A percentile compares a stretch with the other conserved stretches of the same genome.
Conservation (phyloP, 2,888 invertebrate genomes). For the Lithophane ornitopus region DNA sequence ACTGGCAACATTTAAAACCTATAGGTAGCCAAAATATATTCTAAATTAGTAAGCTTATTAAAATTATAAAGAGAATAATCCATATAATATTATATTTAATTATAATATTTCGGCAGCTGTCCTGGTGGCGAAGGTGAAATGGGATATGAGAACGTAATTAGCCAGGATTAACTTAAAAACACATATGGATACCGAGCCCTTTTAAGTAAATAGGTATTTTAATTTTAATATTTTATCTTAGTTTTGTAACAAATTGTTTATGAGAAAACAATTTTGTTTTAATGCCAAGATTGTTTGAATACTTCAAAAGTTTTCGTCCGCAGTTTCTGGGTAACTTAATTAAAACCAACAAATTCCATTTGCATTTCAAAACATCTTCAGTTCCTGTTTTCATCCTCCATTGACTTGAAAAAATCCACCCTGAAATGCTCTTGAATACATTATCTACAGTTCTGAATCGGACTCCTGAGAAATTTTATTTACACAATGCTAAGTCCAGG, state of each 20-base stretch:
- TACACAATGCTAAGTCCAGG: neutral
- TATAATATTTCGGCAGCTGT: neutral
- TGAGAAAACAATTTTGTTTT: neutral
- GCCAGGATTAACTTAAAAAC: too few species aligned
- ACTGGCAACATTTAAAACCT: too few species aligned
- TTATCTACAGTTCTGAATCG: neutral
- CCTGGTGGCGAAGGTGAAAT: too few species aligned
- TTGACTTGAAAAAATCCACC: conserved; percentile 2
- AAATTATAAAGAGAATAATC: neutral
- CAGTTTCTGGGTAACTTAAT: neutral
- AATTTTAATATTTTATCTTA: too few species aligned
- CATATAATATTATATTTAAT: neutral
- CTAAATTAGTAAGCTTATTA: neutral
- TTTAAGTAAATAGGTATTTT: too few species aligned
- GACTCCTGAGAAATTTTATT: neutral
- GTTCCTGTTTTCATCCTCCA: neutral
- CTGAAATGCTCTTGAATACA: neutral
- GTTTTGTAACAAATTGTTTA: neutral
- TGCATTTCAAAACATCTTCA: neutral
- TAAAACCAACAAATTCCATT: neutral
- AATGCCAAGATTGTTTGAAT: neutral
- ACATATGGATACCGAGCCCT: too few species aligned
- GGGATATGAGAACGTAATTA: too few species aligned
- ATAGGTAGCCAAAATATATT: neutral
- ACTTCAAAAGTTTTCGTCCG: neutral